A percentile compares a stretch with the other conserved stretches of the same genome.
phyloP scores from a whole-genome alignment of 1,140 invertebrate genomes.

The Andrena cerasifolii region DNA sequence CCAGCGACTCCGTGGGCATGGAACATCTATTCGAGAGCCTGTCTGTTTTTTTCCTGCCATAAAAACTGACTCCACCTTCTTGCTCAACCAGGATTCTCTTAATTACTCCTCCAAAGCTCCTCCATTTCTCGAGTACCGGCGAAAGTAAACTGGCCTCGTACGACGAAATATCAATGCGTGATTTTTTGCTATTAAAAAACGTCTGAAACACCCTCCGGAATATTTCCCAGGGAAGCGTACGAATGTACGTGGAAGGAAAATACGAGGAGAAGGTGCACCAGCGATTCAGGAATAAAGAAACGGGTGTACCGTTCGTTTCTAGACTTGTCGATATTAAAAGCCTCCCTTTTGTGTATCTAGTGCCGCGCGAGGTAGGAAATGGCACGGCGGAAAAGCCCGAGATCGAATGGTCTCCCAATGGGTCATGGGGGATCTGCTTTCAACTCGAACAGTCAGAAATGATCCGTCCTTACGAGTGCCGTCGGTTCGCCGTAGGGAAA shows the following conservation, averaged over 20 bases:
- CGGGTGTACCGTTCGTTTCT: not conserved
- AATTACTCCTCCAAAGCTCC: too few species aligned
- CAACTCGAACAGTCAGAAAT: constrained; percentile 27
- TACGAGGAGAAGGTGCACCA: not conserved
- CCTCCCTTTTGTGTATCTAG: constrained; percentile 31
- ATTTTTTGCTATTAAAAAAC: too few species aligned
- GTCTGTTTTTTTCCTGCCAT: not conserved
- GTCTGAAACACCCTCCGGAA: not conserved
- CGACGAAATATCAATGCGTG: too few species aligned
- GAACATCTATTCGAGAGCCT: constrained; percentile 11
- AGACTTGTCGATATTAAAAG: constrained; percentile 39
- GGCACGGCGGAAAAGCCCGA: constrained; percentile 12
- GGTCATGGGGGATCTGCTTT: constrained; percentile 37
- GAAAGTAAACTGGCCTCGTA: too few species aligned
- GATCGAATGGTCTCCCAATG: constrained; percentile 60
- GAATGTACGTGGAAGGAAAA: not conserved
- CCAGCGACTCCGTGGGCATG: not conserved
- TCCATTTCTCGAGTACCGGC: too few species aligned
- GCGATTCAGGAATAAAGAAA: not conserved
- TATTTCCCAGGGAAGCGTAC: not conserved
- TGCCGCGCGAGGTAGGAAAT: not conserved
- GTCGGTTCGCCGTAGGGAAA: not conserved
- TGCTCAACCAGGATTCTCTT: not conserved
- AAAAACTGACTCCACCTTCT: not conserved
- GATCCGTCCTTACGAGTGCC: constrained; percentile 19